Conservation (phyloP, 2,113 vertebrate genomes). For the Psilopogon haemacephalus region DNA sequence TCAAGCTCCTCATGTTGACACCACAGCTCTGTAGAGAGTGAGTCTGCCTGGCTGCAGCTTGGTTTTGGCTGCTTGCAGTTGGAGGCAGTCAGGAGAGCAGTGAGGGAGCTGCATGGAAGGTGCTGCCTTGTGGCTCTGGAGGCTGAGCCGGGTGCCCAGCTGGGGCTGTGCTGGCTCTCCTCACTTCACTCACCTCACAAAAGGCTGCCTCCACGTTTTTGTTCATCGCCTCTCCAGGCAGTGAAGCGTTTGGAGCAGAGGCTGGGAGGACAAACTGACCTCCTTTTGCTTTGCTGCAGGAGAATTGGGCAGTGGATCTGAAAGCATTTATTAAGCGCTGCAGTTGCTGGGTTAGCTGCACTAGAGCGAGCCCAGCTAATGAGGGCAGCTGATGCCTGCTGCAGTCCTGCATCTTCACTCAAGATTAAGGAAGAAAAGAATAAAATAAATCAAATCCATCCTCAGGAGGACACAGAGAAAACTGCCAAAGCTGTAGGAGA, state of each 20-base stretch:
- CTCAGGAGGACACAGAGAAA: background rate
- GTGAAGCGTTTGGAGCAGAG: conserved; percentile 18
- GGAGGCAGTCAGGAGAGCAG: fast-evolving
- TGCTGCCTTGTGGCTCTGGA: background rate
- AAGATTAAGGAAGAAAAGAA: background rate
- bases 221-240: background rate
- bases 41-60: background rate
- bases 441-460: background rate
- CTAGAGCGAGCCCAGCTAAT: background rate
- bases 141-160: background rate
- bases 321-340: background rate
- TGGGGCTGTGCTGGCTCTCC: background rate
- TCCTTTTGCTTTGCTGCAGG: conserved; percentile 17
- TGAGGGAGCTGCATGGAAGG: background rate
- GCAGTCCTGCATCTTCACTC: background rate
- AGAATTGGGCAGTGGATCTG: background rate
- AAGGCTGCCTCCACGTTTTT: background rate
- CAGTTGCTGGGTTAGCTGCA: background rate
- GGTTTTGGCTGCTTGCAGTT: fast-evolving
- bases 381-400: background rate
- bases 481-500: background rate
- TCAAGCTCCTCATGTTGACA: fast-evolving
- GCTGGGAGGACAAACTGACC: conserved; percentile 22
- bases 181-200: background rate
- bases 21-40: fast-evolving